phyloP scores from a whole-genome alignment of 2,888 invertebrate genomes.

The Stictocephala bisonia region DNA sequence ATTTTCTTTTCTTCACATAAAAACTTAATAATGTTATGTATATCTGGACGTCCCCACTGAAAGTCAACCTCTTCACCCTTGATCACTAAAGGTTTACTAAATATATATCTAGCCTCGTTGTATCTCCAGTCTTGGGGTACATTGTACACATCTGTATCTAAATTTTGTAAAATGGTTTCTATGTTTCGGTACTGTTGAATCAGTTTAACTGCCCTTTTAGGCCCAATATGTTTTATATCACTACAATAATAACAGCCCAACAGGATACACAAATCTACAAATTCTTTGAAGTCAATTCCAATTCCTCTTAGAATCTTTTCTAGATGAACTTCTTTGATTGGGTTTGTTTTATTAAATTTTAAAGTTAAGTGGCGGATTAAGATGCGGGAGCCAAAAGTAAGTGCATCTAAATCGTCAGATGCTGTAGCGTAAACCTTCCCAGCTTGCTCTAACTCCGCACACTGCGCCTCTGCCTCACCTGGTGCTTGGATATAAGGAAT shows the following conservation, averaged over 20 bases:
- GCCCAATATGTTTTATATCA: neutral
- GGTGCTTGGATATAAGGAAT: constrained; percentile 9
- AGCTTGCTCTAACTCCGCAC: neutral
- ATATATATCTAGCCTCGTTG: neutral
- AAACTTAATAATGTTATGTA: neutral
- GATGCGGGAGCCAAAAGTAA: neutral
- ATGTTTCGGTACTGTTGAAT: neutral
- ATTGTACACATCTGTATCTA: neutral
- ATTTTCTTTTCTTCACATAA: no score
- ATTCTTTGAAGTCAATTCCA: neutral
- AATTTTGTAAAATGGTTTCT: neutral
- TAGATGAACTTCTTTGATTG: neutral
- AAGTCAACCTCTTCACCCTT: neutral
- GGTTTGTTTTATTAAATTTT: neutral
- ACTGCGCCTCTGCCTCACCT: neutral
- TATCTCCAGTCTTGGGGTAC: constrained; percentile 4
- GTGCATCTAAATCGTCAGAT: neutral
- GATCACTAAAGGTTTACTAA: neutral
- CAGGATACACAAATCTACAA: constrained; percentile 4
- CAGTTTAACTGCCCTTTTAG: neutral
- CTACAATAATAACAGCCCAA: constrained; percentile 10
- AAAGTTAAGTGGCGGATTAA: neutral
- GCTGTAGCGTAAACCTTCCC: neutral
- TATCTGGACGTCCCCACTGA: neutral
- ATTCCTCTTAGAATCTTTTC: neutral